Base-by-base conservation (phyloP, 2,888 invertebrate genomes). In the Dryococelus australis region DNA sequence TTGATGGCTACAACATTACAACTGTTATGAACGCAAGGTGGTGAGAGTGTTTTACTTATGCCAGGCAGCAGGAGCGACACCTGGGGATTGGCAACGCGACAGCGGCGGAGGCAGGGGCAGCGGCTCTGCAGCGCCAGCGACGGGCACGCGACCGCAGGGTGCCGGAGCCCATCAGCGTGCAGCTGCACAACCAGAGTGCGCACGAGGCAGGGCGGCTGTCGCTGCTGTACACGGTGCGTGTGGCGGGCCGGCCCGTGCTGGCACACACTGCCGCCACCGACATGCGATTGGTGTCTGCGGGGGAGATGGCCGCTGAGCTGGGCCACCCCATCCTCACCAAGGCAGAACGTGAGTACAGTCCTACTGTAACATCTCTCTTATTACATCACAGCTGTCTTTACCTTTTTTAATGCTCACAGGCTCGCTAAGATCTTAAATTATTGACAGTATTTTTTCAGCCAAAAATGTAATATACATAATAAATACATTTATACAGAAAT, bases 191-290 rank as follows among this genome's bases (percentile, higher is more conserved):
- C 87, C 88, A 90, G 81, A 89, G 89, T 26, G 83, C 89, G 91
- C 83, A 90, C 91, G 86, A 88, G 51, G 90, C 87, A 90, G 92
- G 88, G 88, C 90, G 81, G 91, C 91, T 87, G 90, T 91, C 90
- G 87, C 90, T 97, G 89, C 94, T 97, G 28, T 97, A 97, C 91
- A 96, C 97, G 65, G 97, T 97, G 13, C 93, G 96, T 89, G 96
- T 97, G 0, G 95, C 96, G 65, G 97, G 97, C 0, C 94, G 96
- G 89, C 96, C 97, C 0, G 96, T 97, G 0, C 94, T 96, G 27
- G 97, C 97, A 0, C 94, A 95, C 3, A 96, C 96, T 3, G 97
- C 97, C 0, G 96, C 97, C 2, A 94, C 95, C 88, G 97, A 97
- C 90, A 97, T 97, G 97, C 94, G 95, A 87, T 93, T 97, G n/a